Evolutionary conservation across 2,888 invertebrate genomes (phyloP), one percentile per base, ranked within the genome.

Genomic region (Blera fallax): DNA sequence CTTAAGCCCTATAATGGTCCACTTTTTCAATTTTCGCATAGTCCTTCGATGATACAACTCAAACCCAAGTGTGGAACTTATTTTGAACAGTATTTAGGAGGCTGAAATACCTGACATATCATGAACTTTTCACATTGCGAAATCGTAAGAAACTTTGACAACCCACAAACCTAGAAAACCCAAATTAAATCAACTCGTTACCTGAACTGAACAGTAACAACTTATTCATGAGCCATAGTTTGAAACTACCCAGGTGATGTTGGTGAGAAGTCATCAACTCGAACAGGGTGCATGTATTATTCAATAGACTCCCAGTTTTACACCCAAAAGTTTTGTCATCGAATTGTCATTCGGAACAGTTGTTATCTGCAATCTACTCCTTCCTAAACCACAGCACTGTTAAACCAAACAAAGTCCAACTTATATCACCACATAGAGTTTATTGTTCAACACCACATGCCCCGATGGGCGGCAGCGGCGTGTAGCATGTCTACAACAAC

Each of bases 321-420:
- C 6, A 52, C 16, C 8, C 11, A 27, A 43, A 69, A 54, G 69
- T 69, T 54, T 69, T 69, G 54, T 29, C 54, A 54, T 69, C 69
- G 54, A 54, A 69, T 18, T 29, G 18, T 11, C 40, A 69, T 43
- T 40, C 34, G 69, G 14, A 70, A 34, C 21, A n/a, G n/a, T 43
- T 32, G 32, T 48, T 45, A 45, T 70, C 70, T 58, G 24, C 21
- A 21, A 24, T 45, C 62, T 16, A 7, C 29, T 14, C 21, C 1
- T 60, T 40, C 21, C 40, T 24, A 10, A 45, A 45, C 40, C 40
- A 8, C 29, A 69, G 18, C 18, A 54, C 8, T 54, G 54, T 69
- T 29, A 7, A 54, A n/a, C 29, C 43, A 29, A 43, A 18, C 29
- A 54, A 29, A 29, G 62, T 27, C 11, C 45, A 62, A 62, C 40